Percentiles rank a stretch among this genome's conserved stretches.
Evolutionary conservation across 2,797 vertebrate genomes (phyloP).

Genomic region (Chelon labrosus): DNA sequence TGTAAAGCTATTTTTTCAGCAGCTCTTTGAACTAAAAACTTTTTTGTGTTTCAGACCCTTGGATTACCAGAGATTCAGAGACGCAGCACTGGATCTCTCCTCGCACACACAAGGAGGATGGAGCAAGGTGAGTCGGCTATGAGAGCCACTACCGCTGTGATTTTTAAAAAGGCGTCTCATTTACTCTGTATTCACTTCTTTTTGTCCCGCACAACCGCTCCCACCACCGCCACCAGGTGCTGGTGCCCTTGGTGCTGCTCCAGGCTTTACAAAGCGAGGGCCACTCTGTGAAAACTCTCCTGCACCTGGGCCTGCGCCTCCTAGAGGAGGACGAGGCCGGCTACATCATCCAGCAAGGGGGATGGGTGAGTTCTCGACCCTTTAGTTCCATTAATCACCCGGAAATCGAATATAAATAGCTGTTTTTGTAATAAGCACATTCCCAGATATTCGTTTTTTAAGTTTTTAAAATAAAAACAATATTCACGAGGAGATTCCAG

Average conservation of each 20-base stretch:
- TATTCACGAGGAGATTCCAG: not conserved
- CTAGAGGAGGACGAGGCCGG: slow-evolving; percentile 89
- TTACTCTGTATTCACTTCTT: not conserved
- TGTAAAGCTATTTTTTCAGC: no score
- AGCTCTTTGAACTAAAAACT: no score
- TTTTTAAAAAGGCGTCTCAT: no score
- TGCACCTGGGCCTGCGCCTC: slow-evolving; percentile 88
- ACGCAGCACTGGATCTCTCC: slow-evolving; percentile 82
- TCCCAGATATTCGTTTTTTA: not conserved
- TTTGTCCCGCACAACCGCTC: not conserved
- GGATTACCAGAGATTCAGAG: slow-evolving; percentile 89
- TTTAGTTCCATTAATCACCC: not conserved
- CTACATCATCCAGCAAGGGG: slow-evolving; percentile 92
- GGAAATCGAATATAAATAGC: not conserved
- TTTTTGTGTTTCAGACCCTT: slow-evolving; percentile 86
- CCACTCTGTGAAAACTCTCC: slow-evolving; percentile 81
- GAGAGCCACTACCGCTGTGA: no score
- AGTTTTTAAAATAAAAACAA: not conserved
- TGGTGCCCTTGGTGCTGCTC: slow-evolving; percentile 92
- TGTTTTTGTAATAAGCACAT: not conserved
- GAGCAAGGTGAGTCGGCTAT: slow-evolving; percentile 87
- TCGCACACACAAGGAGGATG: slow-evolving; percentile 88
- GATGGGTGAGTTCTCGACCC: slow-evolving; percentile 90
- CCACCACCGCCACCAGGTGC: slow-evolving; percentile 79
- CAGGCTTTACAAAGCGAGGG: slow-evolving; percentile 87